Evolutionary conservation across 2,888 invertebrate genomes (phyloP).

Genomic region (Euproctis similis): DNA sequence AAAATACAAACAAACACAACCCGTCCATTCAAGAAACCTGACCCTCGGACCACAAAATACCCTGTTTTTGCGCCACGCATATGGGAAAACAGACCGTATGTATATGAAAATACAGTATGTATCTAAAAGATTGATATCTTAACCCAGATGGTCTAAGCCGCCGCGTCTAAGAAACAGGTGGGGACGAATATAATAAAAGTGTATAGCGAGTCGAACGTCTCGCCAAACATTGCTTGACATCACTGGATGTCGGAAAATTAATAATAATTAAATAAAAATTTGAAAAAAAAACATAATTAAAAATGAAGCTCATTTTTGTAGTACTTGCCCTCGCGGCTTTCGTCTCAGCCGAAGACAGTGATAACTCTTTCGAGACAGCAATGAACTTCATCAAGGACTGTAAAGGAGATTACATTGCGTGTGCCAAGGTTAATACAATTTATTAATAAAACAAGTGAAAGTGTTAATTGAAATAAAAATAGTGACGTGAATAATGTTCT

Average conservation of each 20-base stretch:
- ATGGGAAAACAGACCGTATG: constrained; percentile 7
- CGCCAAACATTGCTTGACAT: constrained; percentile 67
- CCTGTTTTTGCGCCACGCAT: constrained; percentile 10
- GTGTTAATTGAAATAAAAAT: no score
- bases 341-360: constrained; percentile 58
- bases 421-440: constrained; percentile 81
- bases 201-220: constrained; percentile 42
- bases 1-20: constrained; percentile 16
- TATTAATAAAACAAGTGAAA: constrained; percentile 53
- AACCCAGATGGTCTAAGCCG: constrained; percentile 51
- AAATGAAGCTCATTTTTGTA: constrained; percentile 52
- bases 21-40: constrained; percentile 15
- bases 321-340: constrained; percentile 56
- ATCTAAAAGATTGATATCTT: constrained; percentile 48
- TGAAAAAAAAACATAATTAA: constrained; percentile 20
- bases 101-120: constrained; percentile 32
- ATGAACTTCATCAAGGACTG: constrained; percentile 83
- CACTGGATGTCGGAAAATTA: constrained; percentile 60
- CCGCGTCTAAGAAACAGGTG: constrained; percentile 38
- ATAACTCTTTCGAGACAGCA: constrained; percentile 78
- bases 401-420: constrained; percentile 79
- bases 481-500: constrained; percentile 22
- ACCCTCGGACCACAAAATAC: constrained; percentile 22
- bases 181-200: constrained; percentile 68
- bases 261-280: constrained; percentile 15